Evolutionary conservation across 1,140 invertebrate species (phyloP).

Genomic region (Lucilia sericata): DNA sequence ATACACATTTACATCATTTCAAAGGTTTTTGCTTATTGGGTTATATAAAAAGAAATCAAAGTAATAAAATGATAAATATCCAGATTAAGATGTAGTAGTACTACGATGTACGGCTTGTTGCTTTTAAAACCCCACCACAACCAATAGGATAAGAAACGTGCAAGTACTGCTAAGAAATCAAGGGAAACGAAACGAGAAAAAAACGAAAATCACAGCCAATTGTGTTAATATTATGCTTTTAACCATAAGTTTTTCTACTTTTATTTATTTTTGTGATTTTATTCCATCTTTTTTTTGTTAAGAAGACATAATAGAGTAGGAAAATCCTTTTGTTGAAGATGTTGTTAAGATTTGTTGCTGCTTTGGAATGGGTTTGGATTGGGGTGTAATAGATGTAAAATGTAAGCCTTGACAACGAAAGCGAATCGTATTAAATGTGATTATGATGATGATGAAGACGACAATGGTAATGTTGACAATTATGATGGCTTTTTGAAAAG

Average conservation of each 20-base stretch:
- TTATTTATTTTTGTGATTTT: not conserved
- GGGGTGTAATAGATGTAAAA: not conserved
- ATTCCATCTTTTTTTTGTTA: not conserved
- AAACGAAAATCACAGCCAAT: constrained; percentile 37
- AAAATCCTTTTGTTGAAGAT: constrained; percentile 37
- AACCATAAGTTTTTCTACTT: not conserved
- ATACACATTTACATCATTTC: too few species aligned
- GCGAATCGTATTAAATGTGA: constrained; percentile 39
- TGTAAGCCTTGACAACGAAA: constrained; percentile 36
- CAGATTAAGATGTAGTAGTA: not conserved
- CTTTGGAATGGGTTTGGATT: not conserved
- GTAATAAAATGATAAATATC: constrained; percentile 25
- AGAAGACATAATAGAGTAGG: constrained; percentile 27
- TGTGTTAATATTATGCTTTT: constrained; percentile 39
- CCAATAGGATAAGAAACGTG: not conserved
- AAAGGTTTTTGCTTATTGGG: too few species aligned
- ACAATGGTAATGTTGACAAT: constrained; percentile 25
- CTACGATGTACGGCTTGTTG: not conserved
- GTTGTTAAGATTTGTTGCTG: not conserved
- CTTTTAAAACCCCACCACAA: not conserved
- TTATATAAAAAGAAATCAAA: constrained; percentile 11
- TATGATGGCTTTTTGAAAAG: constrained; percentile 13
- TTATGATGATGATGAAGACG: not conserved
- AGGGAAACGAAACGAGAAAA: not conserved
- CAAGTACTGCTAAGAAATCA: not conserved